Evolutionary conservation across 2,113 vertebrate genomes (phyloP).

Genomic region (Chinchilla lanigera): DNA sequence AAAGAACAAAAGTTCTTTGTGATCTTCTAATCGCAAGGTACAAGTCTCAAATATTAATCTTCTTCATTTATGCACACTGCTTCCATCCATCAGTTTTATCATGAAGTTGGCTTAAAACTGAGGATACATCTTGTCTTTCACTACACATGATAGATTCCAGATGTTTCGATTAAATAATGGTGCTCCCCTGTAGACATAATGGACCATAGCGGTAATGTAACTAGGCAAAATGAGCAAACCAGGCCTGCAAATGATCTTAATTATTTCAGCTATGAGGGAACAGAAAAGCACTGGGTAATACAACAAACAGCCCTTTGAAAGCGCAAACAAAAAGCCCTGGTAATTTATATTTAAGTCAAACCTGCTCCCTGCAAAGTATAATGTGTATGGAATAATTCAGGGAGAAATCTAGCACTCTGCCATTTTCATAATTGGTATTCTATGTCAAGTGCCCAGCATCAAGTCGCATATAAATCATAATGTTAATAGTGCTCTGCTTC

Average conservation of each 20-base stretch:
- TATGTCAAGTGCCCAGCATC: constrained; percentile 34
- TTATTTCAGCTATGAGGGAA: constrained; percentile 77
- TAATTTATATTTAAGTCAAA: constrained; percentile 70
- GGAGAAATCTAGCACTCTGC: constrained; percentile 71
- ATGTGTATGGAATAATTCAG: constrained; percentile 55
- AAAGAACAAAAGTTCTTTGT: constrained; percentile 64
- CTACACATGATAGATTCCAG: constrained; percentile 86
- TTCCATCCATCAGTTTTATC: constrained; percentile 84
- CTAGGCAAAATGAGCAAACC: constrained; percentile 83
- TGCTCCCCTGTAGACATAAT: constrained; percentile 83
- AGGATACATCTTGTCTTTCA: constrained; percentile 86
- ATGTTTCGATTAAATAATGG: constrained; percentile 82
- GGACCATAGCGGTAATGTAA: constrained; percentile 81
- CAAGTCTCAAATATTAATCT: constrained; percentile 56
- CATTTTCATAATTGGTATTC: constrained; percentile 67
- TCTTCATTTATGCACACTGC: constrained; percentile 75
- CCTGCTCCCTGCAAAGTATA: constrained; percentile 55
- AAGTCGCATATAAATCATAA: constrained; percentile 50
- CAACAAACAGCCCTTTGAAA: constrained; percentile 77
- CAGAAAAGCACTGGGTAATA: constrained; percentile 66
- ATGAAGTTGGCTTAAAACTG: constrained; percentile 80
- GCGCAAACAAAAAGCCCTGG: constrained; percentile 72
- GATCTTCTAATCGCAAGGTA: constrained; percentile 31
- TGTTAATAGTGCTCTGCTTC: constrained; percentile 59
- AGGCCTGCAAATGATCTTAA: constrained; percentile 83